Percentiles rank a stretch among this genome's conserved stretches.
Evolutionary conservation across 1,140 invertebrate genomes (phyloP).

Genomic region (Drosophila pruinosa): DNA sequence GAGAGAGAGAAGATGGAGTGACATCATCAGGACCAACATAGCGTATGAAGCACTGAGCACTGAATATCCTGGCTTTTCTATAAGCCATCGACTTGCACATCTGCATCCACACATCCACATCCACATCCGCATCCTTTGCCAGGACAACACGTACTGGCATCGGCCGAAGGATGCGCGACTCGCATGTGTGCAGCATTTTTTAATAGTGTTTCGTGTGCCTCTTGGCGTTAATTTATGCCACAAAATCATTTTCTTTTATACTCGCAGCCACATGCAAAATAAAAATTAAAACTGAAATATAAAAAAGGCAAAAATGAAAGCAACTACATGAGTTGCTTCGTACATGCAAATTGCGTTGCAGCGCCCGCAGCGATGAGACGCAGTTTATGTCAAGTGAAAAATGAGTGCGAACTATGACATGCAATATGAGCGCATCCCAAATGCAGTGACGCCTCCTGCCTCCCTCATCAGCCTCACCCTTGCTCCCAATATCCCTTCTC

Average conservation of each 20-base stretch:
- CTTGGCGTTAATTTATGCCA: constrained; percentile 80
- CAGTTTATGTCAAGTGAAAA: constrained; percentile 75
- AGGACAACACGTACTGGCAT: constrained; percentile 21
- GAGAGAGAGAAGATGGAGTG: constrained; percentile 15
- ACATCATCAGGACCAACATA: constrained; percentile 29
- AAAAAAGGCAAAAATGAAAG: constrained; percentile 42
- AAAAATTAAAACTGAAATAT: constrained; percentile 68
- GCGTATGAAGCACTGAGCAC: constrained; percentile 40
- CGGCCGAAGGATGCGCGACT: constrained; percentile 41
- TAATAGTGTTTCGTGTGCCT: constrained; percentile 81
- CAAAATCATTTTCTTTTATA: constrained; percentile 81
- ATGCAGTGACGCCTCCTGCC: neutral
- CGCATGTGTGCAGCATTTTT: constrained; percentile 69
- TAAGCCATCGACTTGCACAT: constrained; percentile 75
- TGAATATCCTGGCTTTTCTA: constrained; percentile 74
- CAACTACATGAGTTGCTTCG: constrained; percentile 30
- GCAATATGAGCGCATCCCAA: constrained; percentile 63
- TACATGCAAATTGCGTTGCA: constrained; percentile 79
- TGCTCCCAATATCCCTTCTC: neutral
- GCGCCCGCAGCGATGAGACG: constrained; percentile 59
- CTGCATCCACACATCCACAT: constrained; percentile 25
- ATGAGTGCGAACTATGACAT: constrained; percentile 79
- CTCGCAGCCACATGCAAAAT: constrained; percentile 71
- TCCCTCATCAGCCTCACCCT: neutral
- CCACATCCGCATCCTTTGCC: constrained; percentile 62